These are phyloP conservation scores for Drosophila ananassae DNA, from an alignment of 1,140 invertebrate species.

Conservation along the genomic window DNA sequence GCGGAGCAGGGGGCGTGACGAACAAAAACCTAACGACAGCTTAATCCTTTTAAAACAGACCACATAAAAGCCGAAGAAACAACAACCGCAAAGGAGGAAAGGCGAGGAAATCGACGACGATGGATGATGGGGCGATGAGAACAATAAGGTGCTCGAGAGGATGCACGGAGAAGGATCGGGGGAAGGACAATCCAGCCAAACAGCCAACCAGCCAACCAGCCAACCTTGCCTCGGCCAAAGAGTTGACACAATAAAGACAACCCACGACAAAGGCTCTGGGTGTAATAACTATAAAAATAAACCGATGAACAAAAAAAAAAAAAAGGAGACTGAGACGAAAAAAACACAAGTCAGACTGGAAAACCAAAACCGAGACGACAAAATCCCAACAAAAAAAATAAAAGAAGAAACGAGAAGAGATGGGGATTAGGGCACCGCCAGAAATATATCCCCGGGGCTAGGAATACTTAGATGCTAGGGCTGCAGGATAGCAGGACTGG, in stretches of 20 bases:
- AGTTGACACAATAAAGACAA: conserved; percentile 77
- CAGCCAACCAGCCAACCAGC: neutral
- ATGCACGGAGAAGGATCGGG: conserved; percentile 22
- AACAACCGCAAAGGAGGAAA: conserved; percentile 39
- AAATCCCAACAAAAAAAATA: neutral
- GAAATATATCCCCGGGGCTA: conserved; percentile 2
- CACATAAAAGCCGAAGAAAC: conserved; percentile 64
- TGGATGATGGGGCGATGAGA: conserved; percentile 57
- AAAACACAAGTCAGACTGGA: conserved; percentile 4
- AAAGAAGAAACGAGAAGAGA: neutral
- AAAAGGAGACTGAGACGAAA: conserved; percentile 1
- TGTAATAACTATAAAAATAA: conserved; percentile 79
- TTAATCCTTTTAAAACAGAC: conserved; percentile 78
- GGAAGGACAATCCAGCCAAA: neutral
- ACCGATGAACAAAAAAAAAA: conserved; percentile 49
- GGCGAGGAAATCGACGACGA: conserved; percentile 45
- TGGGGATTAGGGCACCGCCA: conserved; percentile 4
- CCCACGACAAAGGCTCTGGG: conserved; percentile 61
- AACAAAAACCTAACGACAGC: conserved; percentile 73
- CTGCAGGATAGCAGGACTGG: too few relatives aligned
- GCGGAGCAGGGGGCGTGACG: neutral
- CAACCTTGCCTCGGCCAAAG: conserved; percentile 26
- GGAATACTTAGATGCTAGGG: conserved; percentile 2
- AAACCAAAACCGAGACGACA: neutral
- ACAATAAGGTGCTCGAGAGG: conserved; percentile 69